These are phyloP conservation scores for Pluvialis apricaria DNA, from an alignment of 2,113 vertebrate genomes.

Conservation along the genomic window DNA sequence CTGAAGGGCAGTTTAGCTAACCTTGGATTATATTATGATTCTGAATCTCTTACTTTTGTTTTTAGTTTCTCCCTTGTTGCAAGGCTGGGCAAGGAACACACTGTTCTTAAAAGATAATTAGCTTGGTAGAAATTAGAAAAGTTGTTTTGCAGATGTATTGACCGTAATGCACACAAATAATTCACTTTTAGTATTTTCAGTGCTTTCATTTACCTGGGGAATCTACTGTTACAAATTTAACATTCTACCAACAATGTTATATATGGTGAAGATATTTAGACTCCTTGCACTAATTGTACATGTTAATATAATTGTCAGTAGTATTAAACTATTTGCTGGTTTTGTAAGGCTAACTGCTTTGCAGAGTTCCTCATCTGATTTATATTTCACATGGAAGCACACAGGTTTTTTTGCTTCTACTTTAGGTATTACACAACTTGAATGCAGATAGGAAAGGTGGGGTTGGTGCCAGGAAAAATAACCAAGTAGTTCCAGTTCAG, in stretches of 20 bases:
- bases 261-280: not conserved
- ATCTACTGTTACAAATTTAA: not conserved
- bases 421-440: not conserved
- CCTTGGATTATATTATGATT: not conserved
- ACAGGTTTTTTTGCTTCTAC: not conserved
- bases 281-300: not conserved
- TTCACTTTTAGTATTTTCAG: not conserved
- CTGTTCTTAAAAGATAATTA: not conserved
- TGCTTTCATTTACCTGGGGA: not conserved
- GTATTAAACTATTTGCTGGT: not conserved
- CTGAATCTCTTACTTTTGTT: not conserved
- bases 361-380: not conserved
- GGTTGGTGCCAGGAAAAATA: not conserved
- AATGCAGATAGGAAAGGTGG: not conserved
- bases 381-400: not conserved
- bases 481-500: not conserved
- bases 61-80: not conserved
- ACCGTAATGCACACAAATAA: not conserved
- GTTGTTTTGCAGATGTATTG: not conserved
- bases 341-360: not conserved
- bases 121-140: not conserved
- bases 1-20: not conserved
- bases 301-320: not conserved
- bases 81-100: not conserved
- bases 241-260: not conserved